Evolutionary conservation across 2,113 vertebrate species (phyloP).

Genomic region (Syngnathus floridae): DNA sequence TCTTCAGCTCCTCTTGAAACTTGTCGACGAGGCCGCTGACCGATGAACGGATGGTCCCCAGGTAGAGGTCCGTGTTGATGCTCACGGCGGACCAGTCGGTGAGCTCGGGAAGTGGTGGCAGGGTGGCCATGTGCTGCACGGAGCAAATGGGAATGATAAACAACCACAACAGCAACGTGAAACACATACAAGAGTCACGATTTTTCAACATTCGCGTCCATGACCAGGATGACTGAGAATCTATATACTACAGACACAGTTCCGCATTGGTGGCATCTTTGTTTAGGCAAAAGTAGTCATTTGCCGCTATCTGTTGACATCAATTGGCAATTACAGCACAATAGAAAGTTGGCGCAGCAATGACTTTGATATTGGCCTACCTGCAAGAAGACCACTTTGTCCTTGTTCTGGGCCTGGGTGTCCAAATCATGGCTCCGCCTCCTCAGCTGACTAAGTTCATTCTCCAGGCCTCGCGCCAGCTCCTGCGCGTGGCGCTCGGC

Average conservation of each 20-base stretch:
- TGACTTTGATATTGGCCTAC: constrained; percentile 35
- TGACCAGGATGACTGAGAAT: background rate
- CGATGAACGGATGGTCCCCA: constrained; percentile 64
- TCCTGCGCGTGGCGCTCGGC: constrained; percentile 66
- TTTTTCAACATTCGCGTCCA: background rate
- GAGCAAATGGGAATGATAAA: background rate
- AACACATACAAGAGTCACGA: background rate
- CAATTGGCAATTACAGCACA: no score
- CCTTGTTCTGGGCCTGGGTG: constrained; percentile 44
- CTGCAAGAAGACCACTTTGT: constrained; percentile 71
- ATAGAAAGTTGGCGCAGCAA: background rate
- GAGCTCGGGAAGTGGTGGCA: constrained; percentile 51
- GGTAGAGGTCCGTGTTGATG: constrained; percentile 68
- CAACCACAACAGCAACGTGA: background rate
- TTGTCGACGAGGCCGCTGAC: constrained; percentile 62
- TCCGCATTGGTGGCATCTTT: no score
- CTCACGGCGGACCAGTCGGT: constrained; percentile 66
- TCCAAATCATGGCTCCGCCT: constrained; percentile 69
- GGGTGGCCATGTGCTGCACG: constrained; percentile 41
- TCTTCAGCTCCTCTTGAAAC: constrained; percentile 68
- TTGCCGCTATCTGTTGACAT: no score
- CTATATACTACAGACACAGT: background rate
- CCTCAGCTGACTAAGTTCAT: constrained; percentile 66
- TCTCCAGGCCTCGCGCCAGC: constrained; percentile 61
- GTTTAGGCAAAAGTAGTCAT: no score